Percentiles rank a stretch among this genome's conserved stretches.
phyloP scores from a whole-genome alignment of 2,888 invertebrate species.

The Pycnomerus fuliginosus region DNA sequence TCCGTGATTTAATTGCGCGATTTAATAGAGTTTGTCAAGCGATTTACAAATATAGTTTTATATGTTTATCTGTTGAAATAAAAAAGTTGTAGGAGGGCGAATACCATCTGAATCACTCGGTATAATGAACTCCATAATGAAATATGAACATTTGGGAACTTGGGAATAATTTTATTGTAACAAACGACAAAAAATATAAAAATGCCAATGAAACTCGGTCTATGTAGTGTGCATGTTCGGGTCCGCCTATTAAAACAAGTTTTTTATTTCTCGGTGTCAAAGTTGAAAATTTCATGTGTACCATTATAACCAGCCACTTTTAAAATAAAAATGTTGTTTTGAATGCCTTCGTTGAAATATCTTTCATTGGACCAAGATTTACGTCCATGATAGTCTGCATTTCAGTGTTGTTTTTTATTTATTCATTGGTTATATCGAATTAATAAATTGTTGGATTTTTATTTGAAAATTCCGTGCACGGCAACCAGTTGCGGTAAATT shows the following conservation, averaged over 20 bases:
- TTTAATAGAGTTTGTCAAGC: too few relatives aligned
- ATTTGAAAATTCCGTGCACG: constrained; percentile 2
- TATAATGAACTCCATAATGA: too few relatives aligned
- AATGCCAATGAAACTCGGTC: too few relatives aligned
- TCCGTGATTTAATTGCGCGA: too few relatives aligned
- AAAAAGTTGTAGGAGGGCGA: too few relatives aligned
- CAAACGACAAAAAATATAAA: too few relatives aligned
- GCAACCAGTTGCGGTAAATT: background rate
- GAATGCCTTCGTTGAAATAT: constrained; percentile 18
- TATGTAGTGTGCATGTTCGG: too few relatives aligned
- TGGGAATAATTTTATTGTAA: too few relatives aligned
- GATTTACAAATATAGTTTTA: too few relatives aligned
- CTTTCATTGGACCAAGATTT: constrained; percentile 9
- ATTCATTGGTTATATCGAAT: constrained; percentile 7
- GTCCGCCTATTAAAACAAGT: background rate
- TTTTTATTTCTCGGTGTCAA: constrained; percentile 1
- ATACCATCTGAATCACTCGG: too few relatives aligned
- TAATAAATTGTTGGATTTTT: constrained; percentile 12
- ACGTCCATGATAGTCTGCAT: constrained; percentile 12
- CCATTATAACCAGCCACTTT: background rate
- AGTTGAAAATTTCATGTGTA: constrained; percentile 1
- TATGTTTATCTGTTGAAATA: too few relatives aligned
- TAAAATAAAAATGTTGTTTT: constrained; percentile 3
- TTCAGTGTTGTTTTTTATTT: constrained; percentile 13
- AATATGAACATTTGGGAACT: too few relatives aligned